Percentiles rank a stretch among this genome's conserved stretches.
Evolutionary conservation across 2,797 vertebrate genomes (phyloP).

Genomic region (Manis pentadactyla): DNA sequence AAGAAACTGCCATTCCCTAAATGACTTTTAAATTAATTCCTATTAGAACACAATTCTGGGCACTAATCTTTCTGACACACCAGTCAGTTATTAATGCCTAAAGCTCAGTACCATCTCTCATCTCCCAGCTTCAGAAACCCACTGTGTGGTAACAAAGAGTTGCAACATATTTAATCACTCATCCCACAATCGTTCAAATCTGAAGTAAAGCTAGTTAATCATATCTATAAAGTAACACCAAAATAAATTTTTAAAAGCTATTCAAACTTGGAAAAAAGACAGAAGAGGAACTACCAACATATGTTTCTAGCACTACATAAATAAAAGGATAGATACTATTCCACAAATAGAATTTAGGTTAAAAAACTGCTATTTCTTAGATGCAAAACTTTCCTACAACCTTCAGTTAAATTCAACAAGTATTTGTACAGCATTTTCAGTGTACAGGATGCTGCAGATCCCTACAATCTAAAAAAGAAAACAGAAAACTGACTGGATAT

Average conservation of each 20-base stretch:
- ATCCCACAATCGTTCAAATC: constrained; percentile 79
- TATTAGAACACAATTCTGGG: constrained; percentile 35
- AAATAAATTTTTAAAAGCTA: neutral
- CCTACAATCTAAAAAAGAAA: neutral
- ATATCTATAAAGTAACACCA: neutral
- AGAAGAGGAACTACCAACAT: neutral
- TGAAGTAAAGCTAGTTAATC: constrained; percentile 51
- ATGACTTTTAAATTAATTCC: neutral
- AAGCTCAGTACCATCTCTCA: constrained; percentile 78
- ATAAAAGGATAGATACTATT: neutral
- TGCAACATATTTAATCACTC: constrained; percentile 87
- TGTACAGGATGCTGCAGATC: neutral
- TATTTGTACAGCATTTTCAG: neutral
- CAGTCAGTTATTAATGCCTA: constrained; percentile 84
- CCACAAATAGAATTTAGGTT: neutral
- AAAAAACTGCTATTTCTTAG: neutral
- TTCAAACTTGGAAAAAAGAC: neutral
- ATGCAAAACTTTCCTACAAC: neutral
- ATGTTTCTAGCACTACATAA: neutral
- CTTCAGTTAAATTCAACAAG: constrained; percentile 50
- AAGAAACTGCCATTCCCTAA: neutral
- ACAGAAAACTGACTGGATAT: neutral
- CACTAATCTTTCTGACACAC: constrained; percentile 45
- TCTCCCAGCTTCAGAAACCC: constrained; percentile 71
- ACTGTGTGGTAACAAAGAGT: constrained; percentile 86